Evolutionary conservation across 2,797 vertebrate species (phyloP), one percentile per base, ranked within the genome.

Genomic region (Sphenodon punctatus): DNA sequence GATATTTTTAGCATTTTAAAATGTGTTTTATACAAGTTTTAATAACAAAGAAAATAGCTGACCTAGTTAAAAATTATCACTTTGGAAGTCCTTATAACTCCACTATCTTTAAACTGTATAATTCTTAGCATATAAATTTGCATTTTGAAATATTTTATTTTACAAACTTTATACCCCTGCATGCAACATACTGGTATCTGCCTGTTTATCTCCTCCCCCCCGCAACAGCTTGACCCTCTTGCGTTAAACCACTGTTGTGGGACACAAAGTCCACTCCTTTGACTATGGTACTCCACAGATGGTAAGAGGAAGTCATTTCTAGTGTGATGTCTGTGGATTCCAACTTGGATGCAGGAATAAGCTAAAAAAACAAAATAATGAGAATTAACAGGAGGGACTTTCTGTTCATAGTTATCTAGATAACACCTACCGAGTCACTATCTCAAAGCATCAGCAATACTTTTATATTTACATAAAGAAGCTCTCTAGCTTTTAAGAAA

Each of bases 1-100:
- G 23, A 67, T 78, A 34, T 9, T 20, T 73, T 49, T 53, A 61
- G n/a, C 45, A 32, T 65, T 83, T 38, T 23, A 70, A 51, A 78
- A 65, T 0, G 4, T 7, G 22, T 5, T 45, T 34, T 13, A 0
- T 10, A n/a, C 25, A 25, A 75, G 55, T 19, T 3, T 43, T 63
- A 85, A 61, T 2, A 15, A 45, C 25, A 58, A 51, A 49, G 45
- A n/a, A 78, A 82, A 58, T 0, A 25, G 34, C 13, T 70, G 39
- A 25, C 59, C 22, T 30, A 25, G 68, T 66, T 67, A 66, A 60
- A n/a, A 74, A 82, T 67, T 17, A 9, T 51, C 59, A 30, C 42
- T 27, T 30, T 5, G 6, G 23, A 36, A 78, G 46, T 9, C 30
- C 74, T 59, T 16, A 3, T 1, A 79, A 53, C 1, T 53, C 36